Evolutionary conservation across 1,140 invertebrate genomes (phyloP).

Genomic region (Amphibalanus amphitrite): DNA sequence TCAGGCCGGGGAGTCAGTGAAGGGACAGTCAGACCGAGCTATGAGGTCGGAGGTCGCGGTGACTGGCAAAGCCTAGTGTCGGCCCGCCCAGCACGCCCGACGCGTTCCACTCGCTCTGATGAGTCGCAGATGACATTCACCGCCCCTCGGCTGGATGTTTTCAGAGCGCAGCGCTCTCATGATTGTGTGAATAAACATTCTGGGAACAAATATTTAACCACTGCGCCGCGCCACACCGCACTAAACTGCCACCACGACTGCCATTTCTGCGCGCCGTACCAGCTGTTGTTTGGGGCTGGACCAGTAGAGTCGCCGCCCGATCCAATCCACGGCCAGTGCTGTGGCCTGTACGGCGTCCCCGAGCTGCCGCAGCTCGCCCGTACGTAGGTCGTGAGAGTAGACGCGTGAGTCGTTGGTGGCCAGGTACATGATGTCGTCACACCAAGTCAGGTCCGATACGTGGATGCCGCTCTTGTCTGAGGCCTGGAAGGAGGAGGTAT

Average conservation of each 20-base stretch:
- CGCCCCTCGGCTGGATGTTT: too few relatives aligned
- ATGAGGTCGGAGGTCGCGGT: not conserved
- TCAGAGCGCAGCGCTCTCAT: too few relatives aligned
- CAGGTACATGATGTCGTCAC: slow-evolving; percentile 45
- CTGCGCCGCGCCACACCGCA: too few relatives aligned
- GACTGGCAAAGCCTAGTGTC: not conserved
- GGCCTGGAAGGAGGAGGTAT: slow-evolving; percentile 8
- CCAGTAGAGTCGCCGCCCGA: slow-evolving; percentile 75
- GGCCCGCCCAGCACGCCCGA: too few relatives aligned
- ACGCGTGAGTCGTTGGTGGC: slow-evolving; percentile 53
- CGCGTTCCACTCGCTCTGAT: too few relatives aligned
- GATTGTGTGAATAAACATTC: too few relatives aligned
- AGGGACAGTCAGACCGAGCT: too few relatives aligned
- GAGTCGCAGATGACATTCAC: too few relatives aligned
- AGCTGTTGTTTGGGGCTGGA: slow-evolving; percentile 59
- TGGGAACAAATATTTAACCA: too few relatives aligned
- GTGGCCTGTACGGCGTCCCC: slow-evolving; percentile 48
- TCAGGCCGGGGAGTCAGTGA: not conserved
- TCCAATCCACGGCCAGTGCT: slow-evolving; percentile 70
- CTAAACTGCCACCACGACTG: too few relatives aligned
- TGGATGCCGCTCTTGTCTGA: slow-evolving; percentile 18
- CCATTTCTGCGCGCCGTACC: too few relatives aligned
- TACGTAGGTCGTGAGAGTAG: slow-evolving; percentile 48
- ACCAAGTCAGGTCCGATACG: slow-evolving; percentile 48
- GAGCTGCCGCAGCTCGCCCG: slow-evolving; percentile 33